A percentile compares a stretch with the other conserved stretches of the same genome.
Conservation (phyloP, 2,113 vertebrate species). For the Typhlomys cinereus region DNA sequence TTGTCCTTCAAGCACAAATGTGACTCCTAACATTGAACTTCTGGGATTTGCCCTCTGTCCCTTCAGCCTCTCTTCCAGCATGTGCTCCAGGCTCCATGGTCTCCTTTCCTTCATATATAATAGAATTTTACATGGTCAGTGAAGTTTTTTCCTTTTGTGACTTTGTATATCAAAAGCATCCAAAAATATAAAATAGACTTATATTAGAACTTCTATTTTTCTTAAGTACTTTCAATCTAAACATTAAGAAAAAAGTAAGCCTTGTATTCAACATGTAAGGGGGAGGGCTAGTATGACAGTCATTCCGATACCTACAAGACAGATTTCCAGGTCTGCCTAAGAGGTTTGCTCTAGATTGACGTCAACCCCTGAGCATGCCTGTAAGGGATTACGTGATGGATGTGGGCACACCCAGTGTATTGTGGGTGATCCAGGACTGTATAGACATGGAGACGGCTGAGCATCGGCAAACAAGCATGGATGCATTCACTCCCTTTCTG, state of each 20-base stretch:
- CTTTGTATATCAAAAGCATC: neutral
- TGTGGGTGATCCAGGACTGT: too few species aligned
- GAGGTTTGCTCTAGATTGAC: too few species aligned
- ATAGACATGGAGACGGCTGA: too few species aligned
- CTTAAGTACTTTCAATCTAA: neutral
- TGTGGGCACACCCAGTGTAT: too few species aligned
- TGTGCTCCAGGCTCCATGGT: too few species aligned
- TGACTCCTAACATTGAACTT: neutral
- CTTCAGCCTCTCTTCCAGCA: neutral
- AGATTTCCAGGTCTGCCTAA: too few species aligned
- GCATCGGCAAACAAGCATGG: too few species aligned
- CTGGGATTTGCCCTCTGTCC: neutral
- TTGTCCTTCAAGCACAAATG: neutral
- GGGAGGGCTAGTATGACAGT: too few species aligned
- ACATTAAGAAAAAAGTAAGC: slow-evolving; percentile 13
- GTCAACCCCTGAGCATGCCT: too few species aligned
- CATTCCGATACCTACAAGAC: too few species aligned
- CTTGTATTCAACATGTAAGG: neutral
- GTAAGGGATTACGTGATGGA: too few species aligned
- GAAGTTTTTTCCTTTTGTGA: neutral
- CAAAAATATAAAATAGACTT: neutral
- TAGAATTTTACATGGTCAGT: neutral
- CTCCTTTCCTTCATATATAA: neutral
- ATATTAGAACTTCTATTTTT: neutral
- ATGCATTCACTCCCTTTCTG: too few species aligned